Evolutionary conservation across 2,797 vertebrate species (phyloP).

Genomic region (Tadarida brasiliensis): DNA sequence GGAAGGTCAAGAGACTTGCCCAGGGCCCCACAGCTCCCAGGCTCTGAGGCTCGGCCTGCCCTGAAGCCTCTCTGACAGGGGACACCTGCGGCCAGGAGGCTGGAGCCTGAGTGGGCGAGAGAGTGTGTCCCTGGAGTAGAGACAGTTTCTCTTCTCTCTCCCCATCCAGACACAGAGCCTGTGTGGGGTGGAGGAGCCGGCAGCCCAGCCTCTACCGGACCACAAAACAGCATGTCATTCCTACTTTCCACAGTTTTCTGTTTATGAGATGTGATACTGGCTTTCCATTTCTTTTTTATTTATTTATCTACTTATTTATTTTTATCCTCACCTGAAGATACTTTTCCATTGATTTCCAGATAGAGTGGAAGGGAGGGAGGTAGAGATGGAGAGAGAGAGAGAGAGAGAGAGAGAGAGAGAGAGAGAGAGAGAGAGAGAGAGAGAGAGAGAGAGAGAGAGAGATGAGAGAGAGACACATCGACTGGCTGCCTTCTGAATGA

Average conservation of each 20-base stretch:
- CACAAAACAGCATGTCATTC: too few species aligned
- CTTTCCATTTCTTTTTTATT: background rate
- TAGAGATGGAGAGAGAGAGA: too few species aligned
- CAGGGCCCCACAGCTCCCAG: background rate
- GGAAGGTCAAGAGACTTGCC: background rate
- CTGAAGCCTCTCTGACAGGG: background rate
- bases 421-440: too few species aligned
- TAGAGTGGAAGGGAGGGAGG: too few species aligned
- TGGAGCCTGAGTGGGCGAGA: background rate
- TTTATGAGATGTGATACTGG: background rate
- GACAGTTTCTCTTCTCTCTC: background rate
- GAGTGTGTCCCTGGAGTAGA: background rate
- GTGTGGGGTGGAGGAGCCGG: background rate
- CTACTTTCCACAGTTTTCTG: background rate
- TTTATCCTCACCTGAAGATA: too few species aligned
- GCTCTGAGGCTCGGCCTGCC: background rate
- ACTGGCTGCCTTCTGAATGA: too few species aligned
- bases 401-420: too few species aligned
- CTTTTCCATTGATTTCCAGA: too few species aligned
- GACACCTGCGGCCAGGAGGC: background rate
- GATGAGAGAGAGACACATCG: too few species aligned
- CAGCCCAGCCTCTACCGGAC: background rate
- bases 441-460: too few species aligned
- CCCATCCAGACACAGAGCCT: background rate
- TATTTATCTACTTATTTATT: too few species aligned